phyloP scores from a whole-genome alignment of 2,113 vertebrate genomes.

The Psammodynastes pulverulentus region DNA sequence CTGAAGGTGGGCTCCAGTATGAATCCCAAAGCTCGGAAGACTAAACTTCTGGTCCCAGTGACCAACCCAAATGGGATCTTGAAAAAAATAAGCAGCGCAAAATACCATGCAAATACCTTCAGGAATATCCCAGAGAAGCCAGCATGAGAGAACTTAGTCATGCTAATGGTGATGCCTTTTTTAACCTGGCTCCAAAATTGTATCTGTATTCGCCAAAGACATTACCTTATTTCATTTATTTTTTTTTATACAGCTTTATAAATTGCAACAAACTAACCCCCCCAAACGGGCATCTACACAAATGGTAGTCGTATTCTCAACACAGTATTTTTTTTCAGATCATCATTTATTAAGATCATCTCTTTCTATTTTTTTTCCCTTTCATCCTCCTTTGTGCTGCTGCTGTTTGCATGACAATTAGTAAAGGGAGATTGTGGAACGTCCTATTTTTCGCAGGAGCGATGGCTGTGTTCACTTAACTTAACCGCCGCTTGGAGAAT shows the following conservation, averaged over 20 bases:
- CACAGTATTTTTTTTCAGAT: not conserved
- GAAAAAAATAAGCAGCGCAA: not conserved
- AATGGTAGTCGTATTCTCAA: not conserved
- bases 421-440: not conserved
- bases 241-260: not conserved
- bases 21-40: too few relatives aligned
- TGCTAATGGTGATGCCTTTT: not conserved
- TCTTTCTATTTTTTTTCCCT: not conserved
- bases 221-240: not conserved
- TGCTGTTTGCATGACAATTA: not conserved
- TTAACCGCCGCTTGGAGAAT: not conserved
- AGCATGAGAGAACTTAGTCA: not conserved
- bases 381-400: not conserved
- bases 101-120: not conserved
- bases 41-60: too few relatives aligned
- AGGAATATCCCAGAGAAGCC: not conserved
- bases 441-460: not conserved
- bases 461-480: not conserved
- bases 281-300: not conserved
- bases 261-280: not conserved
- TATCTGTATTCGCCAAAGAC: not conserved
- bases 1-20: too few relatives aligned
- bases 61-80: too few relatives aligned
- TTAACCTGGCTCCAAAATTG: not conserved
- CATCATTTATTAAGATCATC: not conserved